Evolutionary conservation across 2,888 invertebrate genomes (phyloP), one percentile per base, ranked within the genome.

Genomic region (Acleris laterana): DNA sequence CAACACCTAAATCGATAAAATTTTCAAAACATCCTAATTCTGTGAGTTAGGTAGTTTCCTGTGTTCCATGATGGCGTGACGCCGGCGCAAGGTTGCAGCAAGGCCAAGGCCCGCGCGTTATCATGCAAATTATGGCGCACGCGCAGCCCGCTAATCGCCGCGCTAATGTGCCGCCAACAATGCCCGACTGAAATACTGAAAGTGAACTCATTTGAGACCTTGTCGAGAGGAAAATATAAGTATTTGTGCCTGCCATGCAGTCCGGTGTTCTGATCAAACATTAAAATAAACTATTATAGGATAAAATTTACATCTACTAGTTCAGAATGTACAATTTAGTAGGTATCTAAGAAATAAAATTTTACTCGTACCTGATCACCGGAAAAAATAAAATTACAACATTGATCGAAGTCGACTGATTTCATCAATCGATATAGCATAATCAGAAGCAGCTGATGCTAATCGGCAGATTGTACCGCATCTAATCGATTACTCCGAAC

Each of bases 91-190:
- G 71, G 74, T 69, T 70, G 65, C 69, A 68, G 77, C 81, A 87
- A 85, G 85, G 88, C 81, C 85, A 87, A 84, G 86, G 86, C 78
- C 74, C 71, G 68, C 56, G 70, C 74, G 75, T 79, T 81, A 77
- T 84, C 84, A 83, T 83, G 84, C 81, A 84, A 86, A 85, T 80
- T 76, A 80, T 78, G 78, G 78, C 75, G 81, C 78, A 74, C 75
- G 75, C 75, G 73, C 75, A 66, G 57, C 56, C 32, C 70, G 76
- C 74, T 83, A 81, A 82, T 83, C 72, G 74, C 57, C 68, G 68
- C 68, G 78, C 77, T 81, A 83, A 82, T 76, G 75, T 74, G 71
- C 72, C 73, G 71, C 71, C 75, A 73, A 71, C 70, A 71, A 69
- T 68, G 59, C 70, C 62, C 57, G 53, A 48, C 22, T 60, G 61